Base-by-base conservation (phyloP, 2,113 vertebrate species). In the Trachemys scripta region DNA sequence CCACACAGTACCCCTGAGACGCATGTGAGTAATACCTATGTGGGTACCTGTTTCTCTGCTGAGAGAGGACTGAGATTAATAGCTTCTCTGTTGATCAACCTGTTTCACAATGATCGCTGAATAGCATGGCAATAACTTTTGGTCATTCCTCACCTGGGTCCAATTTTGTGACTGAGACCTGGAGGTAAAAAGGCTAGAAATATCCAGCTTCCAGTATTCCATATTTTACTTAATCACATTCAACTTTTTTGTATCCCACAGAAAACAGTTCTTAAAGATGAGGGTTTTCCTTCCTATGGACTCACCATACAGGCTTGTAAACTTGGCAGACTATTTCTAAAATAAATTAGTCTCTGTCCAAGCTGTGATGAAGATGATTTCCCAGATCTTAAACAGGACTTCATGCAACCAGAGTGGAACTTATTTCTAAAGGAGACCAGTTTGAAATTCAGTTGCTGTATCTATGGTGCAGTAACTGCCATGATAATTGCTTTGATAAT, bases 361-460 rank as follows among this genome's bases (percentile, higher is more conserved):
- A 72, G 69, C 69, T 72, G n/a, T 38, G 69, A 72, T 38, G 10
- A 72, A 72, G 14, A 72, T 72, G 17, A 72, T 38, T 72, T 42
- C 69, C 65, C 35, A 5, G 85, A 6, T 83, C 69, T 84, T 29
- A 72, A 42, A 0, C 72, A 88, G 62, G 53, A 27, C 35, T 87
- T 49, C 38, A 27, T 2, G 84, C 92, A 29, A 42, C 84, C 2
- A 25, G 80, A 91, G 13, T 75, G 42, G 53, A 9, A 25, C 2
- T 10, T 38, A 20, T 38, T 95, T 53, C 50, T 20, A 57, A 1
- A 87, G 57, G 22, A 85, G 50, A 75, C 13, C 3, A 85, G 10
- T 92, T 75, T 89, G 69, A 90, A 89, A 53, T 27, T 85, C 83
- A n/a, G n/a, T 72, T 92, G 89, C 31, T 90, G 38, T 87, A 79